A percentile compares a stretch with the other conserved stretches of the same genome.
These are phyloP conservation scores for Chlorops oryzae DNA, from an alignment of 1,140 invertebrate genomes.

Conservation along the genomic window DNA sequence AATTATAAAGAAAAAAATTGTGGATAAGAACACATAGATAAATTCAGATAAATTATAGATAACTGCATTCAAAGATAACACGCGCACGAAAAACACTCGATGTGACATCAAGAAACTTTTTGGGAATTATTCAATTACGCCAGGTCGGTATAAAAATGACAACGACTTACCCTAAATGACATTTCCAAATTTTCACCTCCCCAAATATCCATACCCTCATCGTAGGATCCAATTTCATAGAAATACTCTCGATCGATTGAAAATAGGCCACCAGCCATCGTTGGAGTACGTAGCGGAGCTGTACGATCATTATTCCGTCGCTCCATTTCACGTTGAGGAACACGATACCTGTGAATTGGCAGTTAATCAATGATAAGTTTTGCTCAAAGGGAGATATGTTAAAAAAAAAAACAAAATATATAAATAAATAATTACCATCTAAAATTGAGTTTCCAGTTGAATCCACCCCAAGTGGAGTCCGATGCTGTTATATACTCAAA, in stretches of 20 bases:
- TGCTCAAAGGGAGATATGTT: too few relatives aligned
- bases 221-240: constrained; percentile 94
- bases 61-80: too few relatives aligned
- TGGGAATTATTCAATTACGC: constrained; percentile 7
- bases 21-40: too few relatives aligned
- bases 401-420: constrained; percentile 3
- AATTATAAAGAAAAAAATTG: constrained; percentile 16
- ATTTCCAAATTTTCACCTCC: constrained; percentile 99
- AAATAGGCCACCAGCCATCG: constrained; percentile 98
- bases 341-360: constrained; percentile 87
- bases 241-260: constrained; percentile 96
- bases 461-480: constrained; percentile 95
- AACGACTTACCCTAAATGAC: constrained; percentile 96
- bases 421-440: constrained; percentile 66
- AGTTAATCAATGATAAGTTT: too few relatives aligned
- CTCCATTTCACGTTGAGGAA: constrained; percentile 91
- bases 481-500: constrained; percentile 94
- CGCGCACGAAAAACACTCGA: too few relatives aligned
- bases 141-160: constrained; percentile 23
- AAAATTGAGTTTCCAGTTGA: constrained; percentile 98
- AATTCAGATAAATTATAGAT: too few relatives aligned
- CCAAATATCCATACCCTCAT: constrained; percentile 99
- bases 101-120: constrained; percentile 3
- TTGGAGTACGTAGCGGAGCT: constrained; percentile 85
- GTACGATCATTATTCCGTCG: constrained; percentile 83